Evolutionary conservation across 2,888 invertebrate genomes (phyloP).

Genomic region (Antitype chi): DNA sequence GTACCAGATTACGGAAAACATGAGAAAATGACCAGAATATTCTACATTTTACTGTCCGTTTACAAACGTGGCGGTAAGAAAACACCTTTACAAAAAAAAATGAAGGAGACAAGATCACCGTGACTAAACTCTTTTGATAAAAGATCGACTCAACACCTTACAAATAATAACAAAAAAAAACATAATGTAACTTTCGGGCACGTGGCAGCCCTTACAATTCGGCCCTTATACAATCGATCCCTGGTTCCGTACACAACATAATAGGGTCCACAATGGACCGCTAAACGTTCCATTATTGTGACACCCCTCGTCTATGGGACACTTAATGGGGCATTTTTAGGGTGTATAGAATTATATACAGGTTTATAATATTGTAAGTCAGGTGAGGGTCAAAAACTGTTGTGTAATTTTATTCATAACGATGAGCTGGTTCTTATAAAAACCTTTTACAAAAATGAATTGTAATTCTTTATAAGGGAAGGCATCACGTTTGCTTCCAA

Average conservation of each 20-base stretch:
- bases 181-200: conserved; percentile 12
- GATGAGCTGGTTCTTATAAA: neutral
- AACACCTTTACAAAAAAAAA: neutral
- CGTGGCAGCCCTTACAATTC: conserved; percentile 51
- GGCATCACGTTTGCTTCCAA: neutral
- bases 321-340: conserved; percentile 28
- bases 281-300: conserved; percentile 61
- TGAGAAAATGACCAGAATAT: neutral
- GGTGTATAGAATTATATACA: conserved; percentile 2
- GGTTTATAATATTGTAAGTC: conserved; percentile 22
- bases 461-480: neutral
- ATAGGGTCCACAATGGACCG: conserved; percentile 47
- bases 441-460: neutral
- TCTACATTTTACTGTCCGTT: neutral
- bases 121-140: conserved; percentile 29
- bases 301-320: conserved; percentile 35
- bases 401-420: neutral
- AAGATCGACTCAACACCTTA: conserved; percentile 16
- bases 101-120: neutral
- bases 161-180: conserved; percentile 17
- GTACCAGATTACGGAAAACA: neutral
- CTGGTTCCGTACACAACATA: conserved; percentile 49
- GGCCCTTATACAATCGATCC: conserved; percentile 56
- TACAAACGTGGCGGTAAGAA: neutral
- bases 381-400: conserved; percentile 10